Percentiles rank a stretch among this genome's conserved stretches.
phyloP scores from a whole-genome alignment of 2,113 vertebrate species.

The Podocnemis expansa region DNA sequence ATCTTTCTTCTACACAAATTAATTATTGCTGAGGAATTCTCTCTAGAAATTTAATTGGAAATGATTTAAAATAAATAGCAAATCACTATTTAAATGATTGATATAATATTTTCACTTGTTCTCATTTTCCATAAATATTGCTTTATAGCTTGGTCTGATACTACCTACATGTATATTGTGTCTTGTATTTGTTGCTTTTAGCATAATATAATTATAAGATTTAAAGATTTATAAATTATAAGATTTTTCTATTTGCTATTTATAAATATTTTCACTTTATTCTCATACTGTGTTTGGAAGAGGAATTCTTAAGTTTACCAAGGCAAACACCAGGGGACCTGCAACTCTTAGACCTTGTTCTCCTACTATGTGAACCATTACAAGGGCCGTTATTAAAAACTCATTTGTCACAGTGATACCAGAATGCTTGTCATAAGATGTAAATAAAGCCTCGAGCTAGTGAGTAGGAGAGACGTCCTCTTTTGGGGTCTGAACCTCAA shows the following conservation, averaged over 20 bases:
- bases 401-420: not conserved
- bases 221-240: not conserved
- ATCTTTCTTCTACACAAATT: constrained; percentile 36
- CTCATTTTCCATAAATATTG: not conserved
- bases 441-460: too few species aligned
- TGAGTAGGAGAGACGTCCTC: too few species aligned
- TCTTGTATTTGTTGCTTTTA: not conserved
- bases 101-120: not conserved
- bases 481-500: too few species aligned
- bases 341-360: accelerated
- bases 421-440: too few species aligned
- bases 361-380: not conserved
- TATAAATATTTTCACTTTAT: not conserved
- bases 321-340: not conserved
- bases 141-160: not conserved
- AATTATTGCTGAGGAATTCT: constrained; percentile 40
- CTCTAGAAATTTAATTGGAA: constrained; percentile 15
- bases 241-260: not conserved
- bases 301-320: not conserved
- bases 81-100: not conserved
- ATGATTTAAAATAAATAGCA: constrained; percentile 29
- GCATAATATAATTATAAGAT: not conserved
- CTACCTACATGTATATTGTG: not conserved
- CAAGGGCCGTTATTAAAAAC: not conserved
- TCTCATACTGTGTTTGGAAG: not conserved